Percentiles rank a stretch among this genome's conserved stretches.
Evolutionary conservation across 1,140 invertebrate species (phyloP).

Genomic region (Drosophila melanica): DNA sequence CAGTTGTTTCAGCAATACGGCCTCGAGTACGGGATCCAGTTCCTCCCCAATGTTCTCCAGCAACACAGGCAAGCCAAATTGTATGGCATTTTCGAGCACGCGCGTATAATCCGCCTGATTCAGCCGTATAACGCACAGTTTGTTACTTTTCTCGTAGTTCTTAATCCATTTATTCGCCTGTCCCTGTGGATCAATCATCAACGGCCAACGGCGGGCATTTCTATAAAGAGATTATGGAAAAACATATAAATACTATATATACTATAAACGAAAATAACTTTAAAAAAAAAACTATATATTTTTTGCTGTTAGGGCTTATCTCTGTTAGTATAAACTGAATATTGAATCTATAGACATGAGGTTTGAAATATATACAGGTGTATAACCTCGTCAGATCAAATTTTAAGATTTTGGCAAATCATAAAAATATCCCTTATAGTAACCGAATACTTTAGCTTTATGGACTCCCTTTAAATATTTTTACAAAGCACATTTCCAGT

Average conservation of each 20-base stretch:
- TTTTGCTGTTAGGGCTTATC: no score
- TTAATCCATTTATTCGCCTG: constrained; percentile 98
- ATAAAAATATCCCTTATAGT: no score
- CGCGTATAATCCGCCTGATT: constrained; percentile 93
- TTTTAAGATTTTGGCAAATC: no score
- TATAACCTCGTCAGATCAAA: no score
- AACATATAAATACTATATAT: no score
- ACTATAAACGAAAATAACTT: no score
- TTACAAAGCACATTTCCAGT: constrained; percentile 4
- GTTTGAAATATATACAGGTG: no score
- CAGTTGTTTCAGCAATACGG: constrained; percentile 93
- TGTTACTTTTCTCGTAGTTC: constrained; percentile 95
- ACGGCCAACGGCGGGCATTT: constrained; percentile 92
- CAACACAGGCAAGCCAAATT: constrained; percentile 95
- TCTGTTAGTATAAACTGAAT: no score
- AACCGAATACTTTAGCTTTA: neutral
- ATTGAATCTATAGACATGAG: no score
- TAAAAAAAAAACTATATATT: no score
- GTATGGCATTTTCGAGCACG: constrained; percentile 95
- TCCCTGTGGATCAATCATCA: constrained; percentile 97
- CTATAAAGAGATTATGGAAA: constrained; percentile 83
- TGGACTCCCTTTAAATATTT: neutral
- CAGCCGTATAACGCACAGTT: constrained; percentile 92
- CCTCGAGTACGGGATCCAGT: constrained; percentile 95
- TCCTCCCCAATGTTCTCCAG: constrained; percentile 95